Base-by-base conservation (phyloP, 2,113 vertebrate genomes). In the Rutilus rutilus region DNA sequence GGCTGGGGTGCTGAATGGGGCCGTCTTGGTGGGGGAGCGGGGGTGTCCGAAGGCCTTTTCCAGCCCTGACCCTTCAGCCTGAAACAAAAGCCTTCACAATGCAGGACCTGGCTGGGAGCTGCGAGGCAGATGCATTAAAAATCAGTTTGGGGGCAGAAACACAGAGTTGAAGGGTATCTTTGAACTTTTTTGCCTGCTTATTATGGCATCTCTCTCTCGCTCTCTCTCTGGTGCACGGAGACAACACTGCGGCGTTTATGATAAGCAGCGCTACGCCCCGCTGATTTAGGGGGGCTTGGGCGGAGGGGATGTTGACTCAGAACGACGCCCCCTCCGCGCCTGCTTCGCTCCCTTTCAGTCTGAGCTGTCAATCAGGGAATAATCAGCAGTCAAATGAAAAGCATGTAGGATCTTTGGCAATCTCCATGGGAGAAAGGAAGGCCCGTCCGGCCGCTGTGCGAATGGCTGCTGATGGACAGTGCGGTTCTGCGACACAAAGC, bases 321-420 rank as follows among this genome's bases (percentile, higher is more conserved):
- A 59, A 62, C 50, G 30, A 57, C n/a, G n/a, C 78, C 59, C 39
- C 59, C 54, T 23, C 30, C 54, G 10, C 6, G 21, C 33, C 64
- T 19, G 50, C 36, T 77, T 23, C 42, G 2, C 23, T 23, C 59
- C 17, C 45, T 86, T 80, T 82, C 77, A 78, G 83, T 88, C 78
- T 73, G 78, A 85, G 77, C 84, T 73, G 87, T 83, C 84, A 88
- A 62, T 88, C 78, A 88, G 79, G 47, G 59, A 85, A 86, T 69
- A 88, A 77, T 82, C 84, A 82, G 42, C 83, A 86, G 78, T 82
- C 59, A 76, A 81, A 75, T 77, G 71, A 57, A 64, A 75, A 33
- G 59, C 54, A 57, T 21, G 71, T 45, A 74, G 54, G 67, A 87
- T 84, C 69, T 47, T 50, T 77, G 69, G 45, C 42, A 80, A 39